Conservation (phyloP, 2,113 vertebrate genomes). For the Stegastes partitus region DNA sequence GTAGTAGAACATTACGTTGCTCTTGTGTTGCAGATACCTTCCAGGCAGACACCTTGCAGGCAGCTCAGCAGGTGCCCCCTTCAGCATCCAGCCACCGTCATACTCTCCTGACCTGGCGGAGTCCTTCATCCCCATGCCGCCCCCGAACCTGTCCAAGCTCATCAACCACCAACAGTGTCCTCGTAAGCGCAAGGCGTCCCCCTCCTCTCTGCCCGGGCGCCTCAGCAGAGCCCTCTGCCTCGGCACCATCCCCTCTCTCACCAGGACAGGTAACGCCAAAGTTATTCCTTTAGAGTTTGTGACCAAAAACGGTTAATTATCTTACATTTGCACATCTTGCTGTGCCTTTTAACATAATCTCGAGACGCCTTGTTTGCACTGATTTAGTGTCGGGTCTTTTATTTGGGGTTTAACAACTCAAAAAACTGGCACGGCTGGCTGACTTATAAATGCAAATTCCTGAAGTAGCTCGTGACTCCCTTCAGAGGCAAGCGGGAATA, state of each 20-base stretch:
- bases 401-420: no score
- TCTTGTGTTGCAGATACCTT: slow-evolving; percentile 89
- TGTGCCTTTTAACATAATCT: no score
- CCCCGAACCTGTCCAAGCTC: slow-evolving; percentile 90
- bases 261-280: slow-evolving; percentile 86
- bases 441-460: not conserved
- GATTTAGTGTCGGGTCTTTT: no score
- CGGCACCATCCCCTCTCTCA: slow-evolving; percentile 93
- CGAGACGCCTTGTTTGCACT: no score
- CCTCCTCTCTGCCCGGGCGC: slow-evolving; percentile 92
- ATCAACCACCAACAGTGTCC: slow-evolving; percentile 87
- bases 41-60: slow-evolving; percentile 88
- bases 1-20: slow-evolving; percentile 65
- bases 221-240: slow-evolving; percentile 92
- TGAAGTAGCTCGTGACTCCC: not conserved
- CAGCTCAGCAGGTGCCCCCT: slow-evolving; percentile 77
- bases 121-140: slow-evolving; percentile 88
- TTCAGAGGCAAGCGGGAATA: not conserved
- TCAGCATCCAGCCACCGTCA: slow-evolving; percentile 68
- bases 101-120: slow-evolving; percentile 66
- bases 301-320: no score
- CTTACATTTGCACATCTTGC: no score
- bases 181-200: slow-evolving; percentile 84
- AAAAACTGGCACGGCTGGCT: not conserved
- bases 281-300: not conserved